These are phyloP conservation scores for Calephelis nemesis DNA, from an alignment of 1,140 invertebrate genomes.

Conservation along the genomic window DNA sequence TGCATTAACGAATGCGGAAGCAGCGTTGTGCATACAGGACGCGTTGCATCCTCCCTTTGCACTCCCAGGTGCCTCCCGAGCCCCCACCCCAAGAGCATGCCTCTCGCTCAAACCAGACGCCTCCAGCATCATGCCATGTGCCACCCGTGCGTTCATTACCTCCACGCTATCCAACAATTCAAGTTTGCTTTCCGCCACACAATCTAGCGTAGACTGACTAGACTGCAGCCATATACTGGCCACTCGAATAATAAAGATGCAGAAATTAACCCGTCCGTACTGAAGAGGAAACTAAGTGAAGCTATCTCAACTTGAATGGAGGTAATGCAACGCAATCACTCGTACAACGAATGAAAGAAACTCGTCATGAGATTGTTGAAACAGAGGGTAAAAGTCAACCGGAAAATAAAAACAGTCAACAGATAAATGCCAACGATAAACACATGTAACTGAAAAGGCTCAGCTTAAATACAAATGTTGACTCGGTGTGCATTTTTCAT, in stretches of 20 bases:
- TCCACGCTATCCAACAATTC: slow-evolving; percentile 76
- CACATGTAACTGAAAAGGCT: slow-evolving; percentile 66
- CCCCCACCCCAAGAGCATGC: slow-evolving; percentile 37
- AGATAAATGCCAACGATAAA: slow-evolving; percentile 78
- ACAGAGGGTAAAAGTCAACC: slow-evolving; percentile 76
- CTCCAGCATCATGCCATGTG: slow-evolving; percentile 62
- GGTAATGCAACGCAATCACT: slow-evolving; percentile 72
- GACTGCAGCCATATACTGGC: slow-evolving; percentile 58
- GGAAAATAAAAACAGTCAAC: slow-evolving; percentile 78
- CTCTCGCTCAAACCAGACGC: slow-evolving; percentile 65
- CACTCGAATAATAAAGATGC: slow-evolving; percentile 78
- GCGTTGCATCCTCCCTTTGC: slow-evolving; percentile 57
- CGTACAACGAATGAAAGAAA: slow-evolving; percentile 73
- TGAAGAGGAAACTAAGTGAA: slow-evolving; percentile 78
- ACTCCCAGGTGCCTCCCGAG: slow-evolving; percentile 38
- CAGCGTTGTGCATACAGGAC: slow-evolving; percentile 75
- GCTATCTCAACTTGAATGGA: slow-evolving; percentile 75
- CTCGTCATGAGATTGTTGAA: slow-evolving; percentile 66
- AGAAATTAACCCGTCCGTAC: slow-evolving; percentile 73
- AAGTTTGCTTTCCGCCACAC: slow-evolving; percentile 77
- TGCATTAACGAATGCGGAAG: slow-evolving; percentile 79
- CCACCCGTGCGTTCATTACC: slow-evolving; percentile 76
- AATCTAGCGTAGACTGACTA: slow-evolving; percentile 73
- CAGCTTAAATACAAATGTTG: slow-evolving; percentile 41
- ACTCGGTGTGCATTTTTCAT: slow-evolving; percentile 29